Evolutionary conservation across 1,140 invertebrate species (phyloP).

Genomic region (Drosophila ambigua): DNA sequence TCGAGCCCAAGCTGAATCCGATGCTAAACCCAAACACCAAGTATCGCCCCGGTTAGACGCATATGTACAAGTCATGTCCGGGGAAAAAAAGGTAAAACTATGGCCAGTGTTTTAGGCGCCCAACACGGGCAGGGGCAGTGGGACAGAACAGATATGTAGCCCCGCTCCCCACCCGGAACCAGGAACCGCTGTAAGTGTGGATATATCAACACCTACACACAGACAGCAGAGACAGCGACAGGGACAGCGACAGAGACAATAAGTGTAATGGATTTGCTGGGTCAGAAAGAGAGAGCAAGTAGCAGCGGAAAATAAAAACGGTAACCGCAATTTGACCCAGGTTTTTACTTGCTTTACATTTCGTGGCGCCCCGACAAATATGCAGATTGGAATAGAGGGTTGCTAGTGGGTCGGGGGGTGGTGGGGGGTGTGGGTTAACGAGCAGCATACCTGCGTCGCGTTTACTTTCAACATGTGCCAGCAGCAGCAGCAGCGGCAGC

Average conservation of each 20-base stretch:
- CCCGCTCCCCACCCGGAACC: not conserved
- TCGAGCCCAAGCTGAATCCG: constrained; percentile 14
- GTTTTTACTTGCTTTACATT: constrained; percentile 74
- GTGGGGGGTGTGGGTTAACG: constrained; percentile 3
- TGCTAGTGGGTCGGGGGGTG: not conserved
- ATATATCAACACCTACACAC: constrained; percentile 70
- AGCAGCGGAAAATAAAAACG: constrained; percentile 53
- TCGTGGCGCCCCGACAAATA: constrained; percentile 74
- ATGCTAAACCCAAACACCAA: too few species aligned
- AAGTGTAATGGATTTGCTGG: constrained; percentile 31
- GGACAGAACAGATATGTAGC: not conserved
- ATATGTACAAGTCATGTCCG: constrained; percentile 53
- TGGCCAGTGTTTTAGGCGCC: constrained; percentile 41
- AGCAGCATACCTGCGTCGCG: constrained; percentile 42
- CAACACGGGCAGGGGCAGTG: constrained; percentile 28
- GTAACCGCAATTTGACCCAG: constrained; percentile 77
- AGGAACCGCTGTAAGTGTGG: constrained; percentile 33
- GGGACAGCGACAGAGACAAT: constrained; percentile 28
- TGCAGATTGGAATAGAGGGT: constrained; percentile 68
- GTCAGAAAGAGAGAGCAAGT: constrained; percentile 16
- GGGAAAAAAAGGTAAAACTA: constrained; percentile 37
- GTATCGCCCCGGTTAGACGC: constrained; percentile 1
- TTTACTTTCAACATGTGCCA: constrained; percentile 75
- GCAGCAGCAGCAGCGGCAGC: constrained; percentile 4
- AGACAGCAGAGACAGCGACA: constrained; percentile 17